Percentiles rank a stretch among this genome's conserved stretches.
Evolutionary conservation across 2,113 vertebrate species (phyloP).

Genomic region (Malaclemys terrapin): DNA sequence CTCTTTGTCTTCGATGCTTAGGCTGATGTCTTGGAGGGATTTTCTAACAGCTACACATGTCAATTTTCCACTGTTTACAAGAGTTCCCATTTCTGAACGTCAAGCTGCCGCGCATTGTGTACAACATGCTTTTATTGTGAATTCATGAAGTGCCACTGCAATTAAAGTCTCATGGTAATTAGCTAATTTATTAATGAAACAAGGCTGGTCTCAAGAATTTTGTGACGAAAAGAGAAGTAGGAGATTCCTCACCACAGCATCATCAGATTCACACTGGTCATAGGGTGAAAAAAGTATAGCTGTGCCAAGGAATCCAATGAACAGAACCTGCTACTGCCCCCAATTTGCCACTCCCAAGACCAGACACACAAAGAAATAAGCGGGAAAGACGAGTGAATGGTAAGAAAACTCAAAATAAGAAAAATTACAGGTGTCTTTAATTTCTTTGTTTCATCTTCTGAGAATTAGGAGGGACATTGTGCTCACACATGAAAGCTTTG

Average conservation of each 20-base stretch:
- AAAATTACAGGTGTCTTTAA: conserved; percentile 15
- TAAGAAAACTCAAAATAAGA: not conserved
- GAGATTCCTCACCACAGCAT: conserved; percentile 9
- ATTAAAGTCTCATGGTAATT: conserved; percentile 58
- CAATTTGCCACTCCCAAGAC: not conserved
- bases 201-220: conserved; percentile 33
- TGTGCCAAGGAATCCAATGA: not conserved
- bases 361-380: not conserved
- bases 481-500: not conserved
- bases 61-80: conserved; percentile 11
- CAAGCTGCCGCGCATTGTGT: conserved; percentile 32
- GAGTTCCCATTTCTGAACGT: conserved; percentile 23
- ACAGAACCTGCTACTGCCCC: not conserved
- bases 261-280: conserved; percentile 15
- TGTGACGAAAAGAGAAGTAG: conserved; percentile 41
- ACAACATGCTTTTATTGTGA: conserved; percentile 35
- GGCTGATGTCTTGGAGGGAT: not conserved
- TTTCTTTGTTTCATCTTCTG: not conserved
- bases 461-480: not conserved
- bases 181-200: conserved; percentile 67
- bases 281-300: conserved; percentile 6
- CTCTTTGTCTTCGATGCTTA: conserved; percentile 1
- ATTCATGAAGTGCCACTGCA: conserved; percentile 52
- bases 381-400: not conserved
- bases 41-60: conserved; percentile 25